Conservation (phyloP, 1,140 invertebrate genomes). For the Zaprionus vittiger region DNA sequence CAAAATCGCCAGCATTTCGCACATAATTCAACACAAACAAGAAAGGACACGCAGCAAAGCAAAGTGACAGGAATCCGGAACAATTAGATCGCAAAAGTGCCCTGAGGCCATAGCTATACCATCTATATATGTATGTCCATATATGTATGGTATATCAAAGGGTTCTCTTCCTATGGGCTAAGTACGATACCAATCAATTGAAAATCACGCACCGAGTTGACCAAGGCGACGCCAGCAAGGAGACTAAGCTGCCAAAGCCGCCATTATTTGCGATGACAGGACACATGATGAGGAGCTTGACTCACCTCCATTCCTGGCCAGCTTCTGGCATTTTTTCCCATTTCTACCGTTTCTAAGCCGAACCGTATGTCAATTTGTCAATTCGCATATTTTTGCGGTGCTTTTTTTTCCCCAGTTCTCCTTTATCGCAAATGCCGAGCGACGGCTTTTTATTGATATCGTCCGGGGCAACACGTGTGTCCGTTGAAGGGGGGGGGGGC, state of each 20-base stretch:
- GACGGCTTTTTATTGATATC: conserved; percentile 76
- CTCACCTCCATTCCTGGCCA: background rate
- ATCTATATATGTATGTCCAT: background rate
- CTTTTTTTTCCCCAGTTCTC: conserved; percentile 24
- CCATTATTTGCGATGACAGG: conserved; percentile 79
- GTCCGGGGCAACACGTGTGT: conserved; percentile 78
- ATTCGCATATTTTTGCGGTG: conserved; percentile 69
- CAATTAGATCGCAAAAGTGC: conserved; percentile 19
- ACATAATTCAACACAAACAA: conserved; percentile 64
- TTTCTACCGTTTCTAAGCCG: conserved; percentile 53
- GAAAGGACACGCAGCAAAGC: conserved; percentile 39
- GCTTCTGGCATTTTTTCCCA: background rate
- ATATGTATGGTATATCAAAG: conserved; percentile 42
- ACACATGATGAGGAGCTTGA: conserved; percentile 57
- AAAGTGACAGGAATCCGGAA: background rate
- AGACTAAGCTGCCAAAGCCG: conserved; percentile 58
- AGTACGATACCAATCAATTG: conserved; percentile 56
- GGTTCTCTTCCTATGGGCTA: conserved; percentile 23
- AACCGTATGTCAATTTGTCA: conserved; percentile 80
- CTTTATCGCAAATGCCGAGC: conserved; percentile 61
- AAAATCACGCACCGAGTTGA: conserved; percentile 64
- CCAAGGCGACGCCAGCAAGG: conserved; percentile 32
- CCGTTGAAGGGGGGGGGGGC: conserved; percentile 15
- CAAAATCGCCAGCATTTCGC: conserved; percentile 53
- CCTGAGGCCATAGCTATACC: conserved; percentile 12